Conservation (phyloP, 2,888 invertebrate species). For the Tetanocera ferruginea region DNA sequence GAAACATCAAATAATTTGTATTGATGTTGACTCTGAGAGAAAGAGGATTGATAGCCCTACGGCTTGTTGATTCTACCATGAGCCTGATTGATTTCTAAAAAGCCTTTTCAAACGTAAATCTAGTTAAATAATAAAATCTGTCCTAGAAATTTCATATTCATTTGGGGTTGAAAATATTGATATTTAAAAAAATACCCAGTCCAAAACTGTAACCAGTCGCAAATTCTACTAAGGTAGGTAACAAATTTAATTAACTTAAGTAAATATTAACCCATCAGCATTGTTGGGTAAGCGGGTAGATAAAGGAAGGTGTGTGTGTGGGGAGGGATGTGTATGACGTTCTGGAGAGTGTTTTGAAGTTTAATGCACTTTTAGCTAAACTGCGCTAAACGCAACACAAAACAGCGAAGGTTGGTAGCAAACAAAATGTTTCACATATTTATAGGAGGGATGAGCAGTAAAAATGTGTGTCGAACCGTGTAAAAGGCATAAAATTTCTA, state of each 20-base stretch:
- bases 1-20: no score
- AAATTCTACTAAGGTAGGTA: conserved; percentile 15
- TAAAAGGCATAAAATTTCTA: neutral
- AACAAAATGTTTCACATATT: neutral
- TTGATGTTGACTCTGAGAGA: no score
- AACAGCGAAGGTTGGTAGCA: neutral
- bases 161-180: no score
- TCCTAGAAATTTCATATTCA: no score
- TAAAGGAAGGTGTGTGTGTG: neutral
- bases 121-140: no score
- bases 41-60: no score
- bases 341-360: neutral
- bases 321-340: neutral
- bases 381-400: conserved; percentile 1
- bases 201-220: no score
- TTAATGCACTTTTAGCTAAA: conserved; percentile 36
- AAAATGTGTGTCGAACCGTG: neutral
- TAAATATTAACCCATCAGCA: conserved; percentile 59
- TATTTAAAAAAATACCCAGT: no score
- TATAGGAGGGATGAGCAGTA: neutral
- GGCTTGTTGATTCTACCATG: no score
- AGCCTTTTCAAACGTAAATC: no score
- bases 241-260: conserved; percentile 64
- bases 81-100: no score
- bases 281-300: neutral